A percentile compares a stretch with the other conserved stretches of the same genome.
Conservation (phyloP, 2,113 vertebrate genomes). For the Strix aluco region DNA sequence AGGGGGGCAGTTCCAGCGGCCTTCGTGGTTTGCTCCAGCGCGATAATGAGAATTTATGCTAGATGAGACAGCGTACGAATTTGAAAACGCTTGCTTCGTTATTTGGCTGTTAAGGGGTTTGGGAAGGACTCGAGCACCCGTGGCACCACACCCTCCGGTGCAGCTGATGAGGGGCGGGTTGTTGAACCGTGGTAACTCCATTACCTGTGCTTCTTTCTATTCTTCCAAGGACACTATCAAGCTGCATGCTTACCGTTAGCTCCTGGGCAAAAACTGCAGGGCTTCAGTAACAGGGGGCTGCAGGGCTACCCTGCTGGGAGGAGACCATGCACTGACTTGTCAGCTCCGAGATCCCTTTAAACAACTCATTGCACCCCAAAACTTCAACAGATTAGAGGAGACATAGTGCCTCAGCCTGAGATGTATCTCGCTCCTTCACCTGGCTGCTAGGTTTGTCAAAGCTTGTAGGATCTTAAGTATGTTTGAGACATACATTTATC, state of each 20-base stretch:
- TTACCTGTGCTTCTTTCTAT: rapidly evolving
- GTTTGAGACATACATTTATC: background rate
- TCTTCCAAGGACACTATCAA: rapidly evolving
- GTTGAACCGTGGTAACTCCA: rapidly evolving
- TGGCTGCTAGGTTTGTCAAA: background rate
- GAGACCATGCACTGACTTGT: rapidly evolving
- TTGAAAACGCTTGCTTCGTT: background rate
- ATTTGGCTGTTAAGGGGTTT: background rate
- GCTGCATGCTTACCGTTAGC: rapidly evolving
- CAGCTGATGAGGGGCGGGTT: background rate
- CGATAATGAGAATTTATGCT: background rate
- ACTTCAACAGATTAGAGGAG: background rate
- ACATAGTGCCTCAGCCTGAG: rapidly evolving
- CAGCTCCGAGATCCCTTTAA: background rate
- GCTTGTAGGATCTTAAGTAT: background rate
- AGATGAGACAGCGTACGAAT: background rate
- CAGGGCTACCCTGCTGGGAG: background rate
- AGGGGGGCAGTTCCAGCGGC: too few relatives aligned
- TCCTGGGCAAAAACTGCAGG: too few relatives aligned
- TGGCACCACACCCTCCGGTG: rapidly evolving
- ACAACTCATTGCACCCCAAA: background rate
- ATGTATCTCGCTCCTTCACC: rapidly evolving
- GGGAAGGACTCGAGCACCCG: background rate
- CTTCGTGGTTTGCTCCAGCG: background rate
- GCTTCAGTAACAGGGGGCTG: background rate